Percentiles rank a stretch among this genome's conserved stretches.
These are phyloP conservation scores for Hedya salicella DNA, from an alignment of 2,888 invertebrate genomes.

Conservation along the genomic window DNA sequence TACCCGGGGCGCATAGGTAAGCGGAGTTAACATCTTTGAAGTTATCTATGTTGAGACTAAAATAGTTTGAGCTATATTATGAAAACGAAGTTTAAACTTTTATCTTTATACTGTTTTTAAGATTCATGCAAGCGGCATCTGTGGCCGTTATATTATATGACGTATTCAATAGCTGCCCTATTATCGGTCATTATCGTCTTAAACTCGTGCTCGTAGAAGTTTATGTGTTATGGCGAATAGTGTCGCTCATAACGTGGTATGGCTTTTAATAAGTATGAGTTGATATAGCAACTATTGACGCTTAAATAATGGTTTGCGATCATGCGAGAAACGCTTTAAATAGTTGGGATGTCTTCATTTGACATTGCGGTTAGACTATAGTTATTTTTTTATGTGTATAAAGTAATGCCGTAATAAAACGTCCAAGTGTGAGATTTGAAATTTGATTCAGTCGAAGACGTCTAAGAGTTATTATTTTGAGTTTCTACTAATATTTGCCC, in stretches of 20 bases:
- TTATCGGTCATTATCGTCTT: background rate
- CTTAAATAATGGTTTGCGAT: too few species aligned
- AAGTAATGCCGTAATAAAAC: too few species aligned
- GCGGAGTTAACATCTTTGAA: conserved; percentile 29
- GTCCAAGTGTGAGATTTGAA: too few species aligned
- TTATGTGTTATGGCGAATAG: background rate
- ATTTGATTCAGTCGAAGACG: too few species aligned
- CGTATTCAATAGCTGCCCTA: conserved; percentile 17
- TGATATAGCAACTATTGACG: too few species aligned
- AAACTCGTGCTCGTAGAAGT: too few species aligned
- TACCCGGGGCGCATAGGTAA: conserved; percentile 45
- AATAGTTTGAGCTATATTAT: conserved; percentile 19
- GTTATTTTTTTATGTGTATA: too few species aligned
- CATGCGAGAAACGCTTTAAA: too few species aligned
- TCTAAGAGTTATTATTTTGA: too few species aligned
- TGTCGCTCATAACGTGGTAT: background rate
- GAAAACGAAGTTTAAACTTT: conserved; percentile 4
- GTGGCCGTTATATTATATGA: conserved; percentile 21
- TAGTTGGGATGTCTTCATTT: too few species aligned
- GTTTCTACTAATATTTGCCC: too few species aligned
- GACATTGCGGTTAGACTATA: too few species aligned
- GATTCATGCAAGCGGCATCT: conserved; percentile 13
- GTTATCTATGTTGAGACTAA: conserved; percentile 8
- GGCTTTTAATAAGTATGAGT: background rate
- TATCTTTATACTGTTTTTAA: conserved; percentile 15